These are phyloP conservation scores for Gymnocephalus cernua DNA, from an alignment of 2,113 vertebrate species.

Conservation along the genomic window DNA sequence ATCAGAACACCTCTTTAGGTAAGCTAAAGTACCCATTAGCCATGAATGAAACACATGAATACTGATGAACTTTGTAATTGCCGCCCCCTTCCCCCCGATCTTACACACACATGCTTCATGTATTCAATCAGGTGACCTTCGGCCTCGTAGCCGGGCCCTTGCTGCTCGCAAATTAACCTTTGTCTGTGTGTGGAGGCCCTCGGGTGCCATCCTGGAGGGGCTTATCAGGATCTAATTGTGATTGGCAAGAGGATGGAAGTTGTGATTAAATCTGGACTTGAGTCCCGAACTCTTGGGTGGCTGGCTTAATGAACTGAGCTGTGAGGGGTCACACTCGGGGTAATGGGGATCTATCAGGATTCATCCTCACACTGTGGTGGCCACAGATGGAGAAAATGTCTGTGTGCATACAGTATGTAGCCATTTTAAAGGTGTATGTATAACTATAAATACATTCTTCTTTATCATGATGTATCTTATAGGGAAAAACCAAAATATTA, in stretches of 20 bases:
- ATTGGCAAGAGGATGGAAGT: constrained; percentile 82
- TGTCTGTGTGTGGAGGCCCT: constrained; percentile 65
- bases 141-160: constrained; percentile 61
- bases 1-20: constrained; percentile 63
- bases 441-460: too few relatives aligned
- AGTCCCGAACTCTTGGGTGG: constrained; percentile 69
- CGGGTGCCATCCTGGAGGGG: constrained; percentile 70
- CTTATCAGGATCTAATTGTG: constrained; percentile 80
- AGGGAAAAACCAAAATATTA: background rate
- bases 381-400: constrained; percentile 28
- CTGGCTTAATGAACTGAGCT: constrained; percentile 82
- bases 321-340: constrained; percentile 76
- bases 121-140: constrained; percentile 78
- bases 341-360: constrained; percentile 82
- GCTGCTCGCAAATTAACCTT: constrained; percentile 83
- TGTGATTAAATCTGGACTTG: constrained; percentile 83
- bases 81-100: constrained; percentile 45
- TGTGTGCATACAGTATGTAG: constrained; percentile 1
- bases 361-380: constrained; percentile 51
- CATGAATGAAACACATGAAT: constrained; percentile 75
- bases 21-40: constrained; percentile 71
- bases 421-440: background rate
- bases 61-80: constrained; percentile 80
- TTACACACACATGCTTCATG: constrained; percentile 58
- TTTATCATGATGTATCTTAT: background rate